Percentiles rank a stretch among this genome's conserved stretches.
Conservation (phyloP, 2,797 vertebrate genomes). For the Syngnathus rostellatus region DNA sequence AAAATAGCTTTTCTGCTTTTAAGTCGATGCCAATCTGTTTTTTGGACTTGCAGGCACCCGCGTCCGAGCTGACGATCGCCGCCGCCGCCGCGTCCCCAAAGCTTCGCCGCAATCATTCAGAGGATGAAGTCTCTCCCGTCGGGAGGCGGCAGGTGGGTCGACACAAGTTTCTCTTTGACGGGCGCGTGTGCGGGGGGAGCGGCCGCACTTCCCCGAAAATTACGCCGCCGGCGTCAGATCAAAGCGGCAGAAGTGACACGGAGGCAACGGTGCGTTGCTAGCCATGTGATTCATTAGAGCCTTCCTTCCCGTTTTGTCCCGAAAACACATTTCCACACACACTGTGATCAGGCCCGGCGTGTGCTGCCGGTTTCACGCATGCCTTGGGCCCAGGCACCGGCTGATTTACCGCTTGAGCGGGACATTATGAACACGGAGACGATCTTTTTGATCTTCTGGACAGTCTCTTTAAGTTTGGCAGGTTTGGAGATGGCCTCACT, state of each 20-base stretch:
- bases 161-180: slow-evolving; percentile 11
- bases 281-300: slow-evolving; percentile 62
- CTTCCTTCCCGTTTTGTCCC: slow-evolving; percentile 50
- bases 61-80: slow-evolving; percentile 21
- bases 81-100: slow-evolving; percentile 19
- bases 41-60: slow-evolving; percentile 27
- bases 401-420: slow-evolving; percentile 65
- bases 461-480: slow-evolving; percentile 54
- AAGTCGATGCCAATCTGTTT: background rate
- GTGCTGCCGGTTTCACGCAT: slow-evolving; percentile 70
- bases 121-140: slow-evolving; percentile 25
- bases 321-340: slow-evolving; percentile 32
- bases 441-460: slow-evolving; percentile 62
- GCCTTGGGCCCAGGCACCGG: slow-evolving; percentile 68
- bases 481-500: slow-evolving; percentile 56
- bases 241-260: slow-evolving; percentile 45
- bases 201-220: slow-evolving; percentile 28
- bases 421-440: slow-evolving; percentile 61
- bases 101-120: slow-evolving; percentile 20
- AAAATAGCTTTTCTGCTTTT: background rate
- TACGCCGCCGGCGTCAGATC: slow-evolving; percentile 46
- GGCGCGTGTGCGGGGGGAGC: slow-evolving; percentile 33
- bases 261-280: slow-evolving; percentile 47
- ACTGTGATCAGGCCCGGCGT: slow-evolving; percentile 55
- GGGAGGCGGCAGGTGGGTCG: slow-evolving; percentile 46